Percentiles rank a stretch among this genome's conserved stretches.
Evolutionary conservation across 2,888 invertebrate genomes (phyloP).

Genomic region (Danaus chrysippus): DNA sequence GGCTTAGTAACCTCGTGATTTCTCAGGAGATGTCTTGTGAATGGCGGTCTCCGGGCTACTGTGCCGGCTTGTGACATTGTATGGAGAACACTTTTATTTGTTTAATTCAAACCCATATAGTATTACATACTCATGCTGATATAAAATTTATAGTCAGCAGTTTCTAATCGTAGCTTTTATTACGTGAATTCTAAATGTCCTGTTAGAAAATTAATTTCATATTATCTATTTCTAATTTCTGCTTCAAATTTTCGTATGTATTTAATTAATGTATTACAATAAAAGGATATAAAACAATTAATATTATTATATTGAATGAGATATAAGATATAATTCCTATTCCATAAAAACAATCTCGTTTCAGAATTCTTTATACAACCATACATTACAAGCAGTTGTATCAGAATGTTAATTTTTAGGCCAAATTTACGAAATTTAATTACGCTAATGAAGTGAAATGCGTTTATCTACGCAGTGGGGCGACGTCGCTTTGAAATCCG

Average conservation of each 20-base stretch:
- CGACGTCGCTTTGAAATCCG: slow-evolving; percentile 38
- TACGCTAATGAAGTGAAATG: slow-evolving; percentile 63
- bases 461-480: slow-evolving; percentile 50
- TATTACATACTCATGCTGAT: no score
- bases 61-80: slow-evolving; percentile 36
- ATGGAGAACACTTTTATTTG: slow-evolving; percentile 36
- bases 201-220: no score
- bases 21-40: slow-evolving; percentile 60
- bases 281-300: slow-evolving; percentile 8
- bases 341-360: slow-evolving; percentile 34
- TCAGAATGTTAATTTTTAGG: slow-evolving; percentile 62
- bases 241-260: no score
- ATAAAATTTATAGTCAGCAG: no score
- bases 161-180: no score
- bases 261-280: no score
- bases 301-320: not conserved
- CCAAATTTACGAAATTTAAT: slow-evolving; percentile 66
- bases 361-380: slow-evolving; percentile 59
- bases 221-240: no score
- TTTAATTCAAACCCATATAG: not conserved
- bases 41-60: slow-evolving; percentile 54
- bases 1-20: slow-evolving; percentile 58
- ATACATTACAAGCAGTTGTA: slow-evolving; percentile 56
- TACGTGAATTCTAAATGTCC: no score
- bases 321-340: slow-evolving; percentile 16